Evolutionary conservation across 1,140 invertebrate species (phyloP).

Genomic region (Mesaphorura yosii): DNA sequence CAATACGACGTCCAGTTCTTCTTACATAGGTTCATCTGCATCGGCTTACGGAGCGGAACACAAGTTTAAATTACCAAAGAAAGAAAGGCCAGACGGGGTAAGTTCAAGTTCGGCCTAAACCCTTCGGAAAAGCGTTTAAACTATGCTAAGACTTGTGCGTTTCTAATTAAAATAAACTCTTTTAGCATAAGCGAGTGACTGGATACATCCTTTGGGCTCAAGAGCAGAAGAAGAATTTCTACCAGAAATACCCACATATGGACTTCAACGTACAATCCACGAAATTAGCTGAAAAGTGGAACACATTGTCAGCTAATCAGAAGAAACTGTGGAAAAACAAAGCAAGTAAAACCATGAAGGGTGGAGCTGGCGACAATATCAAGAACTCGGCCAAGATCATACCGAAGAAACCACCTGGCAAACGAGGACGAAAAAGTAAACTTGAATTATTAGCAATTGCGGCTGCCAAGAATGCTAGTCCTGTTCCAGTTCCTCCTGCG

Average conservation of each 20-base stretch:
- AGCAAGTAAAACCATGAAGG: conserved; percentile 29
- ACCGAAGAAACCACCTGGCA: too few species aligned
- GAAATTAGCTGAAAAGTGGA: conserved; percentile 70
- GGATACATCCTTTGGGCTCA: conserved; percentile 84
- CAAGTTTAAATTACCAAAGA: conserved; percentile 54
- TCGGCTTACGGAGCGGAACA: neutral
- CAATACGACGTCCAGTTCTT: conserved; percentile 42
- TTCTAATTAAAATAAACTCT: conserved; percentile 13
- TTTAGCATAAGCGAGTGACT: conserved; percentile 63
- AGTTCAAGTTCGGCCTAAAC: too few species aligned
- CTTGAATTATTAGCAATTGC: too few species aligned
- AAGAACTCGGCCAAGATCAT: conserved; percentile 10
- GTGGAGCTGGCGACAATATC: conserved; percentile 8
- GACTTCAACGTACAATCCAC: conserved; percentile 69
- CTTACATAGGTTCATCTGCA: neutral
- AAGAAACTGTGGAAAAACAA: conserved; percentile 38
- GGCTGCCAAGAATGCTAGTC: too few species aligned
- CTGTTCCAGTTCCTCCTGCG: too few species aligned
- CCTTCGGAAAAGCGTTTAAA: too few species aligned
- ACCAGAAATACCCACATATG: conserved; percentile 59
- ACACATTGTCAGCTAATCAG: conserved; percentile 49
- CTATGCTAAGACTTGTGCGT: too few species aligned
- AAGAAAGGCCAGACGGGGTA: conserved; percentile 64
- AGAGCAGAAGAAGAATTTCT: conserved; percentile 59
- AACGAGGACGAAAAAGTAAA: too few species aligned